Conservation (phyloP, 2,888 invertebrate genomes). For the Timema cristinae region DNA sequence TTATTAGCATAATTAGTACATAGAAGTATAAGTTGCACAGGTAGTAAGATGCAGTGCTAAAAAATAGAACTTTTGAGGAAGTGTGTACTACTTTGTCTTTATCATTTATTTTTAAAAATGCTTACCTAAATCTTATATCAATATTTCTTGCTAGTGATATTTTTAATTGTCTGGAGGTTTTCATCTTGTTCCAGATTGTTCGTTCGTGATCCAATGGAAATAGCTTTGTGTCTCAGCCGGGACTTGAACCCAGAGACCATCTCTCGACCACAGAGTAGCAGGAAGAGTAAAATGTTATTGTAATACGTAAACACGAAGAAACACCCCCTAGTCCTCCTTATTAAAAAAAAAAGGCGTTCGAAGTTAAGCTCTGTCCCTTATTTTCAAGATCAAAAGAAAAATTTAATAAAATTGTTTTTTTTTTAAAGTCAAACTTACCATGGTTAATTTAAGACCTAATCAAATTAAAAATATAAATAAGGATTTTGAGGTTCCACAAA, state of each 20-base stretch:
- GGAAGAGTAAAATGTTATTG: too few relatives aligned
- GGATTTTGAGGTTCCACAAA: neutral
- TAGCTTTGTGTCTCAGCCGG: neutral
- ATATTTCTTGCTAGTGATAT: too few relatives aligned
- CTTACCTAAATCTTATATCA: too few relatives aligned
- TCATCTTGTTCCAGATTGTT: neutral
- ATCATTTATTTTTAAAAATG: too few relatives aligned
- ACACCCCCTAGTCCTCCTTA: neutral
- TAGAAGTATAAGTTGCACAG: too few relatives aligned
- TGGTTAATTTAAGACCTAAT: neutral
- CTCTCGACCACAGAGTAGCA: neutral
- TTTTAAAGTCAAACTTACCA: neutral
- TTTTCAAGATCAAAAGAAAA: neutral
- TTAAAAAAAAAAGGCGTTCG: neutral
- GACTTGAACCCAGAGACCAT: conserved; percentile 4
- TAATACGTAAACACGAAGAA: neutral
- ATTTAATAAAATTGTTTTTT: neutral
- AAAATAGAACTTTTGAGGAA: too few relatives aligned
- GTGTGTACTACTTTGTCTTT: too few relatives aligned
- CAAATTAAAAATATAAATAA: neutral
- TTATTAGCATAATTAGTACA: too few relatives aligned
- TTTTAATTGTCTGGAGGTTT: neutral
- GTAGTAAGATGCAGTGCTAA: too few relatives aligned
- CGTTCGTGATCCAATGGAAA: neutral
- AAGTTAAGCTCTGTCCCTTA: neutral